A percentile compares a stretch with the other conserved stretches of the same genome.
Evolutionary conservation across 2,888 invertebrate genomes (phyloP).

Genomic region (Rhogogaster chlorosoma): DNA sequence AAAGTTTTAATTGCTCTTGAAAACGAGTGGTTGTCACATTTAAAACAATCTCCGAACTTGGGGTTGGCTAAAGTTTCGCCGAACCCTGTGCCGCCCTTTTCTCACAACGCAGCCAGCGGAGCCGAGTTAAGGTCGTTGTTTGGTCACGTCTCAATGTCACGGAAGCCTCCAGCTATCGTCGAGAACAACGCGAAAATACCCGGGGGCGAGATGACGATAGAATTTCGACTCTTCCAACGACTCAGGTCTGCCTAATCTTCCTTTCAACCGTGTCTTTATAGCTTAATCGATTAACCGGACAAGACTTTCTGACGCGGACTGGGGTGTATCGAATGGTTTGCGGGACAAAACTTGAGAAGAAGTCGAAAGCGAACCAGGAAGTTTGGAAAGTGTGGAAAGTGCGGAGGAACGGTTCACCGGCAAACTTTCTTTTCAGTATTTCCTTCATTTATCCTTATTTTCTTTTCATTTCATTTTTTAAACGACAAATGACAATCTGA

Average conservation of each 20-base stretch:
- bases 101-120: constrained; percentile 33
- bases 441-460: background rate
- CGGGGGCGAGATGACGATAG: constrained; percentile 39
- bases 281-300: constrained; percentile 47
- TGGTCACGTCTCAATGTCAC: constrained; percentile 53
- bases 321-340: constrained; percentile 42
- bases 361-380: constrained; percentile 41
- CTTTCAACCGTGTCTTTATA: constrained; percentile 48
- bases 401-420: constrained; percentile 18
- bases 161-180: constrained; percentile 41
- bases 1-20: constrained; percentile 74
- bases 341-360: constrained; percentile 36
- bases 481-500: background rate
- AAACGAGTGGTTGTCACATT: constrained; percentile 71
- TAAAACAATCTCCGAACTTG: constrained; percentile 69
- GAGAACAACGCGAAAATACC: constrained; percentile 17
- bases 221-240: constrained; percentile 43
- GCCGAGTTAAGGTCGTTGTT: constrained; percentile 44
- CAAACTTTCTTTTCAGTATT: constrained; percentile 7
- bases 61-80: constrained; percentile 40
- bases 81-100: constrained; percentile 52
- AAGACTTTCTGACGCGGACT: constrained; percentile 33
- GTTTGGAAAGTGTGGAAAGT: constrained; percentile 29
- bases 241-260: constrained; percentile 29
- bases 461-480: background rate